Evolutionary conservation across 1,140 invertebrate genomes (phyloP), one percentile per base, ranked within the genome.

Genomic region (Ctenoplectra terminalis): DNA sequence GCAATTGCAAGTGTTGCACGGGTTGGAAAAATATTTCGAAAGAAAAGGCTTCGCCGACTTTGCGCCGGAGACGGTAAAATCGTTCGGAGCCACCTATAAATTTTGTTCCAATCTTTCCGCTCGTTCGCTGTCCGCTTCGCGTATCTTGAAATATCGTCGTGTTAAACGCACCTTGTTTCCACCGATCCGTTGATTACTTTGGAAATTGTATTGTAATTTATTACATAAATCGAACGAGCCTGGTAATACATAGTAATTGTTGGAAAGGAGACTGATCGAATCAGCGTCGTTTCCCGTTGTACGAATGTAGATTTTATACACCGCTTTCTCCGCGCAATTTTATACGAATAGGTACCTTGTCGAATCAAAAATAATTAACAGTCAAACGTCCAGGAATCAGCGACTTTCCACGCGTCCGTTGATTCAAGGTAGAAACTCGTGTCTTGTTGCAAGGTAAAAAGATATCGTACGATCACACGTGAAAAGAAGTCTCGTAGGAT

Each of bases 131-230:
- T 52, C 52, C n/a, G 13, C 13, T 1, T 31, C 67, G 23, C 9
- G 60, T 81, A 71, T 80, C 70, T n/a, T 58, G 80, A 82, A 48
- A 64, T 76, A 76, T 76, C 31, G 46, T 17, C 29, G 29, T 17
- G 20, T 46, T n/a, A 43, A 61, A 69, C 9, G 13, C 37, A 23
- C n/a, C 34, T 43, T 56, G 48, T 79, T 78, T 29, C 26, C 43
- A 20, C 6, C 23, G 34, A 11, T 31, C 40, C 23, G 8, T 13
- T 11, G 71, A 82, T 80, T 80, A 69, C 46, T 29, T 63, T 17
- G 40, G 6, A 52, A 29, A 54, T 70, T 56, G 34, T 17, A 9
- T 50, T 52, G 48, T 34, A 17, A 52, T 50, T 50, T 31, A 34
- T 46, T 67, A n/a, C 29, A 54, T 40, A 46, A 67, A 67, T 69